Base-by-base conservation (phyloP, 2,888 invertebrate genomes). In the Brachynemurus nebulosus region DNA sequence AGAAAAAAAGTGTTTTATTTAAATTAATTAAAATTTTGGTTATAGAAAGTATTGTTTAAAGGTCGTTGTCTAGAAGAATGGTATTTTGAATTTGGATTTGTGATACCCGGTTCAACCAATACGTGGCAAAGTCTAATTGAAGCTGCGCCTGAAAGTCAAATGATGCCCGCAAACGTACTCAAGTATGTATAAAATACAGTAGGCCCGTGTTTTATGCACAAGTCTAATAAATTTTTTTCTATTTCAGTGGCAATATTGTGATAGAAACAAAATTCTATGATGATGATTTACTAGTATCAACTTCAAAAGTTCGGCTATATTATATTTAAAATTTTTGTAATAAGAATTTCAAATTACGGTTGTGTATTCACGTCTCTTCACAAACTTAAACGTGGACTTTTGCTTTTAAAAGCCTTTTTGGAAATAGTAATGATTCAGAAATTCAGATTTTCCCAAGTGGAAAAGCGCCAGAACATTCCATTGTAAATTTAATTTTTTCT, bases 51-150 rank as follows among this genome's bases (percentile, higher is more conserved):
- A 2, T 67, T 85, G 8, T 86, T 85, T 63, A 86, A 86, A 60
- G 93, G 91, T 2, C 78, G 89, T 49, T 90, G 90, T 57, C 72
- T 96, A 55, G 96, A 97, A 66, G 96, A 98, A 64, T 99, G 98
- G 98, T 89, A 86, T 67, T 99, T 98, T 64, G 96, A 97, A 63
- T 98, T 99, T 75, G 98, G 98, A 34, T 96, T 90, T 68, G 97
- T 99, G 12, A 96, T 97, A 58, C 89, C 96, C 1, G 91, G 92
- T 56, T 97, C 97, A 7, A 97, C 96, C 35, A 98, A 98, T 65
- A 97, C 97, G 9, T 98, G 98, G 98, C 97, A 98, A 65, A 95
- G 92, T 44, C 76, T 93, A 45, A 95, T 98, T 56, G 95, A 97
- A 67, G 97, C 98, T 9, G 97, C 98, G 0, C 97, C 98, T 0